Evolutionary conservation across 2,797 vertebrate species (phyloP).

Genomic region (Kryptopterus vitreolus): DNA sequence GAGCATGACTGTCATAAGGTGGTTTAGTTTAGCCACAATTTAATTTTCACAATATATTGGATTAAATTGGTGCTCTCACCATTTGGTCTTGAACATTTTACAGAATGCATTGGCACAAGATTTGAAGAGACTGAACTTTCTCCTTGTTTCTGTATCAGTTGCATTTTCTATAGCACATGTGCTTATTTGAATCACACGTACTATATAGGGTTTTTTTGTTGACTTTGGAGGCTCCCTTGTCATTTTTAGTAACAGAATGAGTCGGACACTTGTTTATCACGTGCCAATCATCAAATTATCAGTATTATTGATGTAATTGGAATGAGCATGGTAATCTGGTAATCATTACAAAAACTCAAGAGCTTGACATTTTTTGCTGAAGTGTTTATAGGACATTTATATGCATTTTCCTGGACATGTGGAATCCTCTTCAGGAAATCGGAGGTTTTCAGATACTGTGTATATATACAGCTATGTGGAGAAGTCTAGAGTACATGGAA

Average conservation of each 20-base stretch:
- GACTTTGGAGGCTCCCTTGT: neutral
- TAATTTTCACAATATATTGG: neutral
- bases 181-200: neutral
- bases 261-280: neutral
- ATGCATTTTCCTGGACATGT: slow-evolving; percentile 1
- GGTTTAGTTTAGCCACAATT: neutral
- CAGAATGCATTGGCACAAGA: neutral
- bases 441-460: neutral
- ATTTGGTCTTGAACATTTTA: neutral
- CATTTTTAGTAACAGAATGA: neutral
- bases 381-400: neutral
- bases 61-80: neutral
- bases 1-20: neutral
- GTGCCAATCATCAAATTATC: neutral
- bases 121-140: no score
- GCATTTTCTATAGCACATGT: neutral
- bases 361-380: neutral
- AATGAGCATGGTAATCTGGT: neutral
- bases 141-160: no score
- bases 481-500: neutral
- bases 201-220: neutral
- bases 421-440: neutral
- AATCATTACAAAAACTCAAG: neutral
- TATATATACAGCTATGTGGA: slow-evolving; percentile 14
- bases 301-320: neutral